Evolutionary conservation across 2,113 vertebrate species (phyloP).

Genomic region (Aspidoscelis tigris): DNA sequence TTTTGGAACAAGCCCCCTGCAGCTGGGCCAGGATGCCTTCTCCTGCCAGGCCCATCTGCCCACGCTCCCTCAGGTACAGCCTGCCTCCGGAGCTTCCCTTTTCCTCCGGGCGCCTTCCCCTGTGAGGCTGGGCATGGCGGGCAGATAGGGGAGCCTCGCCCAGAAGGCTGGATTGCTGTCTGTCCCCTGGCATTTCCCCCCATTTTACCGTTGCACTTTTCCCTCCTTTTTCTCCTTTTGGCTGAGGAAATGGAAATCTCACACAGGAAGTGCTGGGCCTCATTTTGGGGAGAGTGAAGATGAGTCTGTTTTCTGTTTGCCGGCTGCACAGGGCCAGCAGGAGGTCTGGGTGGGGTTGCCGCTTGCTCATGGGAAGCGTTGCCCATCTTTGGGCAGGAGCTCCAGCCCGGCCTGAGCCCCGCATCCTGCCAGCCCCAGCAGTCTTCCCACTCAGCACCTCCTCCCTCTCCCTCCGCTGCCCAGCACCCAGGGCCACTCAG

Average conservation of each 20-base stretch:
- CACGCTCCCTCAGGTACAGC: slow-evolving; percentile 57
- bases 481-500: background rate
- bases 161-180: slow-evolving; percentile 30
- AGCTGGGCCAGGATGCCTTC: slow-evolving; percentile 62
- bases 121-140: slow-evolving; percentile 59
- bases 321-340: slow-evolving; percentile 60
- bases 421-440: slow-evolving; percentile 54
- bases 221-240: slow-evolving; percentile 76
- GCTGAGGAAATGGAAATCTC: slow-evolving; percentile 81
- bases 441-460: background rate
- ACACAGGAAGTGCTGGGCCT: slow-evolving; percentile 81
- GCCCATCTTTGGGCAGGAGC: slow-evolving; percentile 80
- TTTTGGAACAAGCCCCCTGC: slow-evolving; percentile 66
- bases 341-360: slow-evolving; percentile 38
- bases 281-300: slow-evolving; percentile 76
- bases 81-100: slow-evolving; percentile 65
- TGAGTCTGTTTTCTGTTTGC: slow-evolving; percentile 79
- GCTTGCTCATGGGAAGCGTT: slow-evolving; percentile 70
- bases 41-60: slow-evolving; percentile 65
- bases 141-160: no score
- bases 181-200: slow-evolving; percentile 63
- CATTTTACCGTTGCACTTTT: slow-evolving; percentile 56
- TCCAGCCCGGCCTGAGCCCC: slow-evolving; percentile 59
- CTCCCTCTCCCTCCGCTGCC: background rate
- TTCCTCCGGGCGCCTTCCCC: slow-evolving; percentile 45